Conservation (phyloP, 2,113 vertebrate genomes). For the Cnemophilus loriae region DNA sequence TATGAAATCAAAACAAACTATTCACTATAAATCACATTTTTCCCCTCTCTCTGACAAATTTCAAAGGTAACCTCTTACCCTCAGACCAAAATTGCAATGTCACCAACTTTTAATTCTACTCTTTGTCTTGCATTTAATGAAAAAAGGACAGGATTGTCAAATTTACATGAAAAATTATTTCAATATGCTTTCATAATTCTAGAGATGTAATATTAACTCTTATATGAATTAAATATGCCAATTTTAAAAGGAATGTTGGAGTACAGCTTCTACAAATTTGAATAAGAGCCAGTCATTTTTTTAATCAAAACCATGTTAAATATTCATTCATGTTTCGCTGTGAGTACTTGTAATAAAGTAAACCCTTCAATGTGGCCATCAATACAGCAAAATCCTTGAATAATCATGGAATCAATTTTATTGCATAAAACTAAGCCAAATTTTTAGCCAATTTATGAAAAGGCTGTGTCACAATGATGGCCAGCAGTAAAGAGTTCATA, state of each 20-base stretch:
- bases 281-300: conserved; percentile 29
- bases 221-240: conserved; percentile 41
- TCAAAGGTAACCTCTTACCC: not conserved
- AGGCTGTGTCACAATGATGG: not conserved
- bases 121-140: not conserved
- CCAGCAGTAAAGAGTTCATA: not conserved
- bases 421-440: not conserved
- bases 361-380: not conserved
- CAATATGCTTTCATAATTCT: conserved; percentile 3
- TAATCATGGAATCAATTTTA: not conserved
- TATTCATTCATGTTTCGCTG: conserved; percentile 35
- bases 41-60: not conserved
- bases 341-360: conserved; percentile 9
- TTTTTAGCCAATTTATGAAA: not conserved
- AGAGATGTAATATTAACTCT: conserved; percentile 8
- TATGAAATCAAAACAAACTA: not conserved
- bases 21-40: not conserved
- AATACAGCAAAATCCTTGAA: not conserved
- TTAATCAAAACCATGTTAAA: conserved; percentile 50
- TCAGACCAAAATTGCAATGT: not conserved
- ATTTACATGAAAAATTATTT: conserved; percentile 33
- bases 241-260: conserved; percentile 27
- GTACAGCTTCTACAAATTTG: conserved; percentile 12
- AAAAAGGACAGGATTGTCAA: not conserved
- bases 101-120: not conserved